Evolutionary conservation across 2,888 invertebrate genomes (phyloP), one percentile per base, ranked within the genome.

Genomic region (Rhyacophila evoluta): DNA sequence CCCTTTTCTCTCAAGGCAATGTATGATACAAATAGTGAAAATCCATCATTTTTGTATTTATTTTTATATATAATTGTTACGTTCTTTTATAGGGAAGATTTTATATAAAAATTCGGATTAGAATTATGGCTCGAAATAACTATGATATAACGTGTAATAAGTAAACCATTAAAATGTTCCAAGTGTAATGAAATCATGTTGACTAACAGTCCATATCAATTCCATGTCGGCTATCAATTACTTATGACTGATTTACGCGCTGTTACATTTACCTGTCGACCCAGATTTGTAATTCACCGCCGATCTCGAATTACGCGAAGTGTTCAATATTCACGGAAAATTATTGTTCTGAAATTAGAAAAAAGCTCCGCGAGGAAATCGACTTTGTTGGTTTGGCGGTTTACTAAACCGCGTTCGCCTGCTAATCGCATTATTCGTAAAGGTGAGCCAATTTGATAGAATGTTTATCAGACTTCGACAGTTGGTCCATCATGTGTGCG

Each of bases 361-460:
- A 39, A 55, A 55, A 55, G 8, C 1, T 8, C 1, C 15, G 25
- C 3, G 5, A 55, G 1, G 25, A 55, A 25, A 55, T 15, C 25
- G 5, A 19, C 2, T 19, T 25, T 55, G 55, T 25, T 55, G 19
- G 15, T 8, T 15, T 25, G 1, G 55, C 25, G 55, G 19, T 25
- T 55, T 6, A 19, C 8, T 1, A 55, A 55, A 25, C 25, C 25
- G 8, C 55, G 25, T 10, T 6, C 4, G 15, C 15, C 0, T 4
- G 10, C 8, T 25, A 25, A 25, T 68, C 37, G 28, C n/a, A 27
- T 36, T 29, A 67, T 25, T 36, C 29, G 10, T 11, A n/a, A 67
- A 36, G 67, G 74, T 37, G n/a, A 68, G 12, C 37, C 27, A 38
- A 67, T 74, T 74, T 74, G 73, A 74, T 74, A 25, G 15, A 15